Base-by-base conservation (phyloP, 2,797 vertebrate genomes). In the Bovichtus diacanthus region DNA sequence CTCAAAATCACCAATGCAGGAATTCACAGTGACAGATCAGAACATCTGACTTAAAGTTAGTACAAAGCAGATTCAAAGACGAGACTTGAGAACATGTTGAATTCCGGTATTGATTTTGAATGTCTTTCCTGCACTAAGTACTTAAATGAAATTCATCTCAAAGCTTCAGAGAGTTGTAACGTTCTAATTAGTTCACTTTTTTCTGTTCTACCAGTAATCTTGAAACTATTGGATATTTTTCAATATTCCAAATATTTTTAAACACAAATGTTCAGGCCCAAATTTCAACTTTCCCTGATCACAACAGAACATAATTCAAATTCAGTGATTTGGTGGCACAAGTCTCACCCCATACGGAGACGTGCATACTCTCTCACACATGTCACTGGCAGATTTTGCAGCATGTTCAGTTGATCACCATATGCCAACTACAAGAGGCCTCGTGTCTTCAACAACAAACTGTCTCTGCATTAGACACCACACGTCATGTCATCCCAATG, bases 321-420 rank as follows among this genome's bases (percentile, higher is more conserved):
- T 73, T 80, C 60, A 56, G 64, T 71, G 53, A 49, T 73, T 54
- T 81, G 76, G 56, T 76, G 70, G 80, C 71, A 70, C 78, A 75
- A 67, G 59, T 81, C 80, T 71, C 62, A 27, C 80, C 76, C 71
- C 81, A 77, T 47, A 81, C 76, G 80, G 81, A 72, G 82, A 76
- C 29, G 47, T 78, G 56, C 80, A 55, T 72, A 74, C 78, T 89
- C 86, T 90, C 82, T 91, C 87, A 83, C 85, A 89, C 91, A 88
- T 83, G 87, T 82, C 83, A 70, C 71, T 84, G 86, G 87, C 93
- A 93, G 85, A 91, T 91, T 93, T 90, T 92, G 65, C 74, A 80
- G 85, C 84, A 85, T 86, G 90, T 83, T 87, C 82, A 34, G 76
- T 82, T 75, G 55, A 81, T 83, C 81, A 86, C 91, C 89, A 92